phyloP scores from a whole-genome alignment of 2,113 vertebrate species.

The Eurypyga helias region DNA sequence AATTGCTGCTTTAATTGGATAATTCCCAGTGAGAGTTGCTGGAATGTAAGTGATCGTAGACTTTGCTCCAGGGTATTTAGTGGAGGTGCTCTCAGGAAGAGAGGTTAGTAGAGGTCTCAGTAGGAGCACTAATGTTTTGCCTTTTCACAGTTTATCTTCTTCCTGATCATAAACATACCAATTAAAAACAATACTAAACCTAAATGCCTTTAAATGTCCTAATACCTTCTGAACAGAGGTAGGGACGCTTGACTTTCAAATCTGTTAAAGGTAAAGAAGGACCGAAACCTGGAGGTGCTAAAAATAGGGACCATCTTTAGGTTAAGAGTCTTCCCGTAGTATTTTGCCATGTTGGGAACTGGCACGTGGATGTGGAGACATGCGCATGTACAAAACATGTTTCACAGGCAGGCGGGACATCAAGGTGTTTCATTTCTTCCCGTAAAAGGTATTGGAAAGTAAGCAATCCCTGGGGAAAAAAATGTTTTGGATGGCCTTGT shows the following conservation, averaged over 20 bases:
- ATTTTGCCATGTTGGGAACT: neutral
- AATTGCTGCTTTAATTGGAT: conserved; percentile 76
- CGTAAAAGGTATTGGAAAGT: neutral
- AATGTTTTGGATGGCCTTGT: neutral
- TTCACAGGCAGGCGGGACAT: neutral
- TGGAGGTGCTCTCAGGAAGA: conserved; percentile 73
- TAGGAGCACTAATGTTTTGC: conserved; percentile 76
- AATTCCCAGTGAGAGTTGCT: conserved; percentile 75
- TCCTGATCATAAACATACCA: conserved; percentile 70
- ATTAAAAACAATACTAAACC: conserved; percentile 71
- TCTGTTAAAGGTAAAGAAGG: neutral
- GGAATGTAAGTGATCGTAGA: conserved; percentile 76
- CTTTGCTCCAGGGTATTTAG: conserved; percentile 75
- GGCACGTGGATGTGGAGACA: neutral
- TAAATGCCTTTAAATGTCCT: conserved; percentile 57
- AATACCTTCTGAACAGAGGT: conserved; percentile 28
- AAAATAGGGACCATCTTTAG: neutral
- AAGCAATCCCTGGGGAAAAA: neutral
- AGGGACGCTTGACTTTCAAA: neutral
- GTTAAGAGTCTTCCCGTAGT: neutral
- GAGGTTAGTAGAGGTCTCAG: conserved; percentile 70
- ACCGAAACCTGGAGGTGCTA: neutral
- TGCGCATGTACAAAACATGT: neutral
- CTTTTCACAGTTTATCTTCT: conserved; percentile 74
- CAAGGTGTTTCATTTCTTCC: neutral